Conservation (phyloP, 2,888 invertebrate species). For the Eristalis tenax region DNA sequence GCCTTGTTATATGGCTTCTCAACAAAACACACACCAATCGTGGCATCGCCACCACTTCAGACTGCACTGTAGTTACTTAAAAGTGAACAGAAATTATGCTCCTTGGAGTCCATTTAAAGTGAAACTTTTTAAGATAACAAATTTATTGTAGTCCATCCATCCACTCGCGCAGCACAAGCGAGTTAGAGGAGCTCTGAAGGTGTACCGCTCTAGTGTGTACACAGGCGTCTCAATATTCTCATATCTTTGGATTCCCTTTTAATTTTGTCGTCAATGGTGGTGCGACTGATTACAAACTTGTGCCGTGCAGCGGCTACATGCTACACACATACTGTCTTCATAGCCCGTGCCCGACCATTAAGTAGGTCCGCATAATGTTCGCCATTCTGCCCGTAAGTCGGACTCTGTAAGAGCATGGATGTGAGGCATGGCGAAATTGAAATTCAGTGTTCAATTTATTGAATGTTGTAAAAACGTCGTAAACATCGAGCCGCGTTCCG, state of each 20-base stretch:
- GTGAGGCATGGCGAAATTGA: constrained; percentile 7
- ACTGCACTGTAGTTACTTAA: constrained; percentile 43
- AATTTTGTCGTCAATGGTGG: constrained; percentile 64
- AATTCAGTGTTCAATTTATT: constrained; percentile 36
- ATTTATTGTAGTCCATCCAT: constrained; percentile 58
- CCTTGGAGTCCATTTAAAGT: constrained; percentile 70
- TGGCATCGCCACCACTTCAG: constrained; percentile 16
- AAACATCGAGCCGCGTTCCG: constrained; percentile 20
- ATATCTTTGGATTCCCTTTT: constrained; percentile 60
- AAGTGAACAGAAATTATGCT: constrained; percentile 67
- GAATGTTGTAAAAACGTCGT: constrained; percentile 37
- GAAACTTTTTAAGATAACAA: constrained; percentile 71
- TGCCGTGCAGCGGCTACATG: not conserved
- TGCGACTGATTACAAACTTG: constrained; percentile 48
- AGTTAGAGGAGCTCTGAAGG: constrained; percentile 30
- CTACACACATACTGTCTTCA: not conserved
- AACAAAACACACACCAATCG: constrained; percentile 22
- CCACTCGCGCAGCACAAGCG: constrained; percentile 9
- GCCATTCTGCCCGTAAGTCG: not conserved
- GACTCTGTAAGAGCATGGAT: not conserved
- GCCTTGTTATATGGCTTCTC: constrained; percentile 15
- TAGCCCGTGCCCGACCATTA: constrained; percentile 29
- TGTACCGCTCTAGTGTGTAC: constrained; percentile 5
- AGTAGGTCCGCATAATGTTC: constrained; percentile 26
- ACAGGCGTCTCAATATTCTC: constrained; percentile 27